These are phyloP conservation scores for Meghimatium bilineatum DNA, from an alignment of 2,888 invertebrate species.

Conservation along the genomic window DNA sequence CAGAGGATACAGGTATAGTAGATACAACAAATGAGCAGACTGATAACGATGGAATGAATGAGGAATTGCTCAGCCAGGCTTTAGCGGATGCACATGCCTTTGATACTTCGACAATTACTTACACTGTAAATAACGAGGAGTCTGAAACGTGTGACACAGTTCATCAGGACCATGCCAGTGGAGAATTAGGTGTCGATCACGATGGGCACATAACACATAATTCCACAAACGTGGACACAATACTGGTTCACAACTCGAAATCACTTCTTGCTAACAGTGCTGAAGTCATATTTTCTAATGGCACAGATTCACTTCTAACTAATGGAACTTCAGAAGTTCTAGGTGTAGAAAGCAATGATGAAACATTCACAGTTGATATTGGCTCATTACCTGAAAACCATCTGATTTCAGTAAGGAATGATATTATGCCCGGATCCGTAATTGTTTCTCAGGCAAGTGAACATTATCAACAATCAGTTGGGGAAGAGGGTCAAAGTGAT, in stretches of 20 bases:
- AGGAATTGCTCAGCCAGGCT: constrained; percentile 43
- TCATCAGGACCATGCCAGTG: constrained; percentile 2
- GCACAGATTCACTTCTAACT: constrained; percentile 13
- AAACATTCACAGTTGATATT: constrained; percentile 29
- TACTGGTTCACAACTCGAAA: constrained; percentile 18
- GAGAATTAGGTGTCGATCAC: background rate
- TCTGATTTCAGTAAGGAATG: constrained; percentile 41
- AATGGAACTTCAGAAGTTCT: constrained; percentile 38
- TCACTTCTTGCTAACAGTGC: constrained; percentile 17
- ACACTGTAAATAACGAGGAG: constrained; percentile 23
- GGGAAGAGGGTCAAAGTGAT: background rate
- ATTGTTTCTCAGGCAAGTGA: constrained; percentile 29
- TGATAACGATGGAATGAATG: constrained; percentile 35
- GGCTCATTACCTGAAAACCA: constrained; percentile 40
- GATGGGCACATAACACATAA: background rate
- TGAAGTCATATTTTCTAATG: constrained; percentile 42
- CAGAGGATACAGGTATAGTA: constrained; percentile 23
- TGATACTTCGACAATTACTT: constrained; percentile 25
- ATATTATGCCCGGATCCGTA: constrained; percentile 38
- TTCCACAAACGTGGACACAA: background rate
- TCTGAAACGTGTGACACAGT: constrained; percentile 45
- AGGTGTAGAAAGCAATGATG: constrained; percentile 15
- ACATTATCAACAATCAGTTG: constrained; percentile 35
- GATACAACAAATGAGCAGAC: constrained; percentile 28
- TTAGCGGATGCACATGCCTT: constrained; percentile 36